phyloP scores from a whole-genome alignment of 2,888 invertebrate genomes.

The Archips crataeganus region DNA sequence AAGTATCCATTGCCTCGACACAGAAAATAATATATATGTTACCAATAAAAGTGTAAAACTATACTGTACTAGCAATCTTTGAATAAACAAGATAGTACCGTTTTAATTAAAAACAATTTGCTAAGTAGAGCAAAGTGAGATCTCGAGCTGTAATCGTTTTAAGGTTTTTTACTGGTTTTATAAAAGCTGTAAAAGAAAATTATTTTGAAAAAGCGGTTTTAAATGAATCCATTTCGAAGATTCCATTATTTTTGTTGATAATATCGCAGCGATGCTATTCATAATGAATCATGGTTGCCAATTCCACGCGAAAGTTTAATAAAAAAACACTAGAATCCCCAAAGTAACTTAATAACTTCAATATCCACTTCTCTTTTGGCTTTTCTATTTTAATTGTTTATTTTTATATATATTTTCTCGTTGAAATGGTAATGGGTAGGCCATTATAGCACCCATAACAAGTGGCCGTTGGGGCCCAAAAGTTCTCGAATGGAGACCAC shows the following conservation, averaged over 20 bases:
- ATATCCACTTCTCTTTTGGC: no score
- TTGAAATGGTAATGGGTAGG: no score
- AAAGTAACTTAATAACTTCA: background rate
- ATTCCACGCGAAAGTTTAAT: background rate
- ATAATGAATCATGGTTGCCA: background rate
- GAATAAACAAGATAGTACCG: no score
- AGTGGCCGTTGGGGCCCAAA: no score
- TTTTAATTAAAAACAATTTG: no score
- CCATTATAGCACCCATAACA: no score
- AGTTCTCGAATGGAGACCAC: no score
- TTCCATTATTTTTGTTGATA: constrained; percentile 34
- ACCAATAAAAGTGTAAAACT: no score
- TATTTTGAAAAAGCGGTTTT: constrained; percentile 23
- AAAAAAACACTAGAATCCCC: background rate
- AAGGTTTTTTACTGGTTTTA: constrained; percentile 15
- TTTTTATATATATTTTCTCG: background rate
- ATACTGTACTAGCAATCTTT: no score
- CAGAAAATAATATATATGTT: no score
- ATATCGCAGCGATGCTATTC: constrained; percentile 25
- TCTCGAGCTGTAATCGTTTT: background rate
- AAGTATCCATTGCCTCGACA: no score
- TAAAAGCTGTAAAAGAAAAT: constrained; percentile 16
- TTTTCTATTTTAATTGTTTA: background rate
- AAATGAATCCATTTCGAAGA: constrained; percentile 27
- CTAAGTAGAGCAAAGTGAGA: no score